Conservation (phyloP, 2,797 vertebrate species). For the Tarsius wallacei region DNA sequence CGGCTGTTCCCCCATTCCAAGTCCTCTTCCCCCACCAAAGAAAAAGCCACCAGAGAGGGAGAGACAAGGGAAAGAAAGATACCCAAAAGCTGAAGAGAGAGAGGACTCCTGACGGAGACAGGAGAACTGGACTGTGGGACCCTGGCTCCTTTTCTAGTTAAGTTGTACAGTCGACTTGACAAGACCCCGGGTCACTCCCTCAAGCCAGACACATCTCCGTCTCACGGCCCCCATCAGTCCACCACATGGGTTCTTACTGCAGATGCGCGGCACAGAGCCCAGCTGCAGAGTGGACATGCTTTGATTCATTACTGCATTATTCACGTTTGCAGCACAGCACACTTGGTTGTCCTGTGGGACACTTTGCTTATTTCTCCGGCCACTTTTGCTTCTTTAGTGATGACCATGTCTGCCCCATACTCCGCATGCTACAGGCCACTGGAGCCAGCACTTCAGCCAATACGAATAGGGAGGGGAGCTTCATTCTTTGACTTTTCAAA, state of each 20-base stretch:
- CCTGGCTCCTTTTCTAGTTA: accelerated
- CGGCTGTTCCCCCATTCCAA: accelerated
- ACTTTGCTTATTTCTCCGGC: accelerated
- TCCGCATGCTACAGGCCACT: accelerated
- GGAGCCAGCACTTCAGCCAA: accelerated
- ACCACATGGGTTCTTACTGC: accelerated
- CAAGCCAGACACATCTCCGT: accelerated
- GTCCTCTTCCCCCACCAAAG: accelerated
- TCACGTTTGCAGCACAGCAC: accelerated
- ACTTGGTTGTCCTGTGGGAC: accelerated
- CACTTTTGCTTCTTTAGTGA: background rate
- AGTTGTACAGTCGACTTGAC: accelerated
- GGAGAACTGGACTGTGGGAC: accelerated
- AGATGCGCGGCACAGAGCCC: background rate
- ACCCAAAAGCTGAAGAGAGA: accelerated
- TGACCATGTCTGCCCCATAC: accelerated
- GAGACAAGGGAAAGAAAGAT: background rate
- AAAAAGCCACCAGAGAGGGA: background rate
- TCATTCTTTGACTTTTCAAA: background rate
- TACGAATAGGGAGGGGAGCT: accelerated
- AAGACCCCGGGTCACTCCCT: background rate
- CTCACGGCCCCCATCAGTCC: accelerated
- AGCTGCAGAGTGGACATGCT: accelerated
- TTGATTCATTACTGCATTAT: accelerated
- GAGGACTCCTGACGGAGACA: background rate